Evolutionary conservation across 64 coral and sea anemone genomes (phyloP).

Genomic region (Montipora efflorescens): DNA sequence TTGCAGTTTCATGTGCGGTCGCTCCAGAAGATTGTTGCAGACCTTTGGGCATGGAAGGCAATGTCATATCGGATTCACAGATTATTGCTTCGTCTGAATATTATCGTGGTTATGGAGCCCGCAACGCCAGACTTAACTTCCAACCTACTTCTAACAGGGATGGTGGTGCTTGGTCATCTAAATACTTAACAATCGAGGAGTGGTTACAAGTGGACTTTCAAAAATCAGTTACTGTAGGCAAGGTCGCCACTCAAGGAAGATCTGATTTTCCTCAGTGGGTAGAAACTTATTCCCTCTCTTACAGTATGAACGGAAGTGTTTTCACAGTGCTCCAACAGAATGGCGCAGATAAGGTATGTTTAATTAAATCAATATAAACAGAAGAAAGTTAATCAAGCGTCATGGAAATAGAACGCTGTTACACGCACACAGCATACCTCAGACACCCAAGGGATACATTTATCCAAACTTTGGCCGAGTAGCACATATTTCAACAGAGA

Average conservation of each 20-base stretch:
- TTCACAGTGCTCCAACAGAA: background rate
- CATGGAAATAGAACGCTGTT: too few relatives aligned
- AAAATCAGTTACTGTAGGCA: background rate
- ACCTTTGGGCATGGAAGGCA: constrained; percentile 71
- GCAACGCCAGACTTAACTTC: constrained; percentile 60
- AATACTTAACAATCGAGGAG: constrained; percentile 52
- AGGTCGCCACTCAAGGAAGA: constrained; percentile 9
- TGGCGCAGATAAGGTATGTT: background rate
- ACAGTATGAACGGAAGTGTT: background rate
- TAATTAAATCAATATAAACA: background rate
- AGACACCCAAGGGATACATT: too few relatives aligned
- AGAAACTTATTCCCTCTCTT: background rate
- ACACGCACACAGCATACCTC: too few relatives aligned
- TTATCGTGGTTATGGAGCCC: constrained; percentile 38
- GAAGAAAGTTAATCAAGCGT: background rate
- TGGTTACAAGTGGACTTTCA: constrained; percentile 37
- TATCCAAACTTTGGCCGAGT: too few relatives aligned
- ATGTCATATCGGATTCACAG: constrained; percentile 56
- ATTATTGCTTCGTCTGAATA: constrained; percentile 65
- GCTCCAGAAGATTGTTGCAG: background rate
- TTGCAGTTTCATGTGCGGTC: too few relatives aligned
- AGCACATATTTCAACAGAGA: too few relatives aligned
- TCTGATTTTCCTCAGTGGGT: background rate
- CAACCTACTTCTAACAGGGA: background rate
- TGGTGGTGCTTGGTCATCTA: constrained; percentile 68